A percentile compares a stretch with the other conserved stretches of the same genome.
These are phyloP conservation scores for Lethenteron reissneri DNA, from an alignment of 2,113 vertebrate species.

Conservation along the genomic window DNA sequence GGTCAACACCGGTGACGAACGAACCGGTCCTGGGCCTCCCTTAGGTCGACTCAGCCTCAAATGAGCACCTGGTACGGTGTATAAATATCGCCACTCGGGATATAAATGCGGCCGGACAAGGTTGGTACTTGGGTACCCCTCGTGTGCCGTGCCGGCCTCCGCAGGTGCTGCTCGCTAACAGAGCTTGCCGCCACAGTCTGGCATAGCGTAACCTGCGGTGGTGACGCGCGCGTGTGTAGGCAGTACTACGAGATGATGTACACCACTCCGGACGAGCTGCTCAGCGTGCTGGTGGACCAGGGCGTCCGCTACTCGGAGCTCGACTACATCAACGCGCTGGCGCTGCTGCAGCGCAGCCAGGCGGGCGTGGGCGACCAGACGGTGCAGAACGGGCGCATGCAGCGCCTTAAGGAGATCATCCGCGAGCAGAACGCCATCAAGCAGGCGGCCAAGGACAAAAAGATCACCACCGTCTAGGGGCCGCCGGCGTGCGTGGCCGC, in stretches of 20 bases:
- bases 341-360: slow-evolving; percentile 81
- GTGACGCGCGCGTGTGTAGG: slow-evolving; percentile 18
- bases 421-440: slow-evolving; percentile 95
- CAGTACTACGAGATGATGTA: slow-evolving; percentile 99
- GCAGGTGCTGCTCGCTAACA: too few relatives aligned
- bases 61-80: too few relatives aligned
- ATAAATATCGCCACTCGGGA: too few relatives aligned
- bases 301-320: slow-evolving; percentile 91
- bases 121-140: too few relatives aligned
- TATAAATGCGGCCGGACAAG: too few relatives aligned
- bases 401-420: slow-evolving; percentile 90
- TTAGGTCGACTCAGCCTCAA: too few relatives aligned
- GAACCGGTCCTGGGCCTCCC: too few relatives aligned
- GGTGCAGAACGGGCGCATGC: slow-evolving; percentile 66
- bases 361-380: slow-evolving; percentile 78
- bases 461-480: slow-evolving; percentile 70
- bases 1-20: too few relatives aligned
- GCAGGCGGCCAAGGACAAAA: slow-evolving; percentile 96
- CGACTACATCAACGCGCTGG: slow-evolving; percentile 84
- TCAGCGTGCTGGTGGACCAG: slow-evolving; percentile 93
- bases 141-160: too few relatives aligned
- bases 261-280: slow-evolving; percentile 74
- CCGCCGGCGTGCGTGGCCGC: too few relatives aligned
- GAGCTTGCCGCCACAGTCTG: too few relatives aligned
- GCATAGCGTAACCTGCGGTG: too few relatives aligned